Evolutionary conservation across 2,888 invertebrate species (phyloP).

Genomic region (Macrophya alboannulata): DNA sequence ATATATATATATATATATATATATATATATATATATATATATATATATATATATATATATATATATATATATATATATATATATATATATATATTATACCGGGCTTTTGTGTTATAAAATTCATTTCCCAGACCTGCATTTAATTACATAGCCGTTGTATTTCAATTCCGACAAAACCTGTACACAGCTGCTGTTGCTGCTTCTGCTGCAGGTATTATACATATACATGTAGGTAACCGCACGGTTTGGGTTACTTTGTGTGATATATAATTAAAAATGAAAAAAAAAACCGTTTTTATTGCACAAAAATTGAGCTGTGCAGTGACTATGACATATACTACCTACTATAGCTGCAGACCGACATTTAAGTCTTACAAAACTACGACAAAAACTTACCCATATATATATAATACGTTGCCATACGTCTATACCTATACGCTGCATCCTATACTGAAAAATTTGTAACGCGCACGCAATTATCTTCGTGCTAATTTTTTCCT

Average conservation of each 20-base stretch:
- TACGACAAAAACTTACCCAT: background rate
- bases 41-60: too few relatives aligned
- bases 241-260: background rate
- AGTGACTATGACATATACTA: background rate
- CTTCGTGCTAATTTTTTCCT: constrained; percentile 31
- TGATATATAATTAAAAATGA: constrained; percentile 16
- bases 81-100: background rate
- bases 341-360: background rate
- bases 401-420: background rate
- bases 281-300: constrained; percentile 31
- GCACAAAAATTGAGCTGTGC: background rate
- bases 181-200: background rate
- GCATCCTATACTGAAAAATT: background rate
- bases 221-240: background rate
- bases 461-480: background rate
- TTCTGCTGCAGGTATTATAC: background rate
- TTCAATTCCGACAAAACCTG: constrained; percentile 5
- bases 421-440: background rate
- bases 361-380: background rate
- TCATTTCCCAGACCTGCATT: constrained; percentile 4
- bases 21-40: too few relatives aligned
- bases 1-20: too few relatives aligned
- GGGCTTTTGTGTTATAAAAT: background rate
- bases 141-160: background rate
- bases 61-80: too few relatives aligned